phyloP scores from a whole-genome alignment of 1,140 invertebrate species.

The Heterodera carotae region DNA sequence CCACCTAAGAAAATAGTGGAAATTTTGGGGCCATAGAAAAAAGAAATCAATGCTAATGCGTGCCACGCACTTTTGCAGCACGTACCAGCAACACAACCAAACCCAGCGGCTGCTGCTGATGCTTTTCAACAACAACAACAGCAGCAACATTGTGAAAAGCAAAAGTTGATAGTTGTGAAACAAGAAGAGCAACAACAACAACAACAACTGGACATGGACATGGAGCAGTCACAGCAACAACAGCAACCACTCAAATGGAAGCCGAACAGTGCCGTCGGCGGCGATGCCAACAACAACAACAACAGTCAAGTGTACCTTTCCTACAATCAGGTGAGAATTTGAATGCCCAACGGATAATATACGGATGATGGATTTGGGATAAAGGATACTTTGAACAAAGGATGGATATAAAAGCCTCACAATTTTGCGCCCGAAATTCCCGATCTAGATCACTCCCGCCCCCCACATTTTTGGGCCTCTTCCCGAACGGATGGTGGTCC shows the following conservation, averaged over 20 bases:
- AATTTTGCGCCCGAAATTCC: too few relatives aligned
- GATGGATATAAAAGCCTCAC: too few relatives aligned
- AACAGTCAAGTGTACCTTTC: constrained; percentile 13
- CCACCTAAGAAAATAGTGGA: too few relatives aligned
- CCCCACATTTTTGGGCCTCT: too few relatives aligned
- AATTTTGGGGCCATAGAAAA: too few relatives aligned
- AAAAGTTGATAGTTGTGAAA: background rate
- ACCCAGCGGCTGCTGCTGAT: too few relatives aligned
- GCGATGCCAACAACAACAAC: background rate
- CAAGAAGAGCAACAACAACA: background rate
- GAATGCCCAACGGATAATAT: too few relatives aligned
- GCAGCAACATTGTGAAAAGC: background rate
- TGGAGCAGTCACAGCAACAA: constrained; percentile 2
- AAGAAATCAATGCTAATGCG: background rate
- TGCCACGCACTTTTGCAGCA: background rate
- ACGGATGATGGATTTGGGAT: too few relatives aligned
- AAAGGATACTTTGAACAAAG: too few relatives aligned
- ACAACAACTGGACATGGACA: background rate
- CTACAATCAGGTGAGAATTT: constrained; percentile 21
- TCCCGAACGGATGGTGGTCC: too few relatives aligned
- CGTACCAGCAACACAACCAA: constrained; percentile 1
- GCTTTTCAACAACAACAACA: background rate
- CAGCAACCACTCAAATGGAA: background rate
- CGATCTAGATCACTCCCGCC: too few relatives aligned
- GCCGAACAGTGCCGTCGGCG: too few relatives aligned